phyloP scores from a whole-genome alignment of 2,888 invertebrate genomes.

The Tinea semifulvella region DNA sequence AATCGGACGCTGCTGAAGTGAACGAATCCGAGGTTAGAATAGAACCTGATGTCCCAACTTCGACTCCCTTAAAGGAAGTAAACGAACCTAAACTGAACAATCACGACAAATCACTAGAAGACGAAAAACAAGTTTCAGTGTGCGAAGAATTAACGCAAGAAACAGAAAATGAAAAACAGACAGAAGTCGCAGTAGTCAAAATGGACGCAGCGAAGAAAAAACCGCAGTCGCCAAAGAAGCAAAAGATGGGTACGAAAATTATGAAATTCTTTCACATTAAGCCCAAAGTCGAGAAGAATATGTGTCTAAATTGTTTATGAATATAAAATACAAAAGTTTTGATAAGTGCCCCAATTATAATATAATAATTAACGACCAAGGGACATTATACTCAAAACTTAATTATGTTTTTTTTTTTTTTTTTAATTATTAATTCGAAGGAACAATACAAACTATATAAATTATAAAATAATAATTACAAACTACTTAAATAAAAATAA shows the following conservation, averaged over 20 bases:
- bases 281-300: constrained; percentile 16
- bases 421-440: too few species aligned
- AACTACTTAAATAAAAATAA: too few species aligned
- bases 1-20: neutral
- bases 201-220: neutral
- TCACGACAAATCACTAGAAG: neutral
- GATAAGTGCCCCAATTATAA: too few species aligned
- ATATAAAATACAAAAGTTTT: too few species aligned
- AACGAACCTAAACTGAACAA: too few species aligned
- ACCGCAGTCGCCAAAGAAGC: constrained; percentile 25
- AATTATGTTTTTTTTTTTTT: too few species aligned
- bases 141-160: constrained; percentile 6
- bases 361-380: too few species aligned
- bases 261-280: constrained; percentile 25
- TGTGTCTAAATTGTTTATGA: too few species aligned
- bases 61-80: neutral
- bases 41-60: neutral
- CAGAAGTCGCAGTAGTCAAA: neutral
- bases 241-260: constrained; percentile 43
- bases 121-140: neutral
- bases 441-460: too few species aligned
- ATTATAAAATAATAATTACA: too few species aligned
- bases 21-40: neutral
- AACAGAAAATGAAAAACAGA: neutral
- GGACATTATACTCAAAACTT: too few species aligned